These are phyloP conservation scores for Zapus hudsonius DNA, from an alignment of 2,113 vertebrate species.

Conservation along the genomic window DNA sequence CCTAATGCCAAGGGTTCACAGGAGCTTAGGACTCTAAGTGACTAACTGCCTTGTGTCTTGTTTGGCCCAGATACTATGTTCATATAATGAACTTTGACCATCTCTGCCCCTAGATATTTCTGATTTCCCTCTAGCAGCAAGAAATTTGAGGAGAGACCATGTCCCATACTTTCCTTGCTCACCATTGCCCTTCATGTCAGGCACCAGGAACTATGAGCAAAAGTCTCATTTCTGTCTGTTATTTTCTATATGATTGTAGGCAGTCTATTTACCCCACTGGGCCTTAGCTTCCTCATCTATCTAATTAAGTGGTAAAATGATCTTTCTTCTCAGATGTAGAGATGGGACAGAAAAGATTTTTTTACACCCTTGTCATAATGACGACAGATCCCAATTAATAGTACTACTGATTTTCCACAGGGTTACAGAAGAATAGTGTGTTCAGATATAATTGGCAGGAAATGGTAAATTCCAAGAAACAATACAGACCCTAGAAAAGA, in stretches of 20 bases:
- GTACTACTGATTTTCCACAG: slow-evolving; percentile 13
- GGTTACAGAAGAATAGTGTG: not conserved
- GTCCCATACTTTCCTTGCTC: not conserved
- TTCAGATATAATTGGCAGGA: not conserved
- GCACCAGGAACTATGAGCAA: slow-evolving; percentile 1
- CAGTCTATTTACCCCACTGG: not conserved
- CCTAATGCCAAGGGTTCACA: not conserved
- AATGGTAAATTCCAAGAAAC: slow-evolving; percentile 36
- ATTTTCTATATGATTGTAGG: not conserved
- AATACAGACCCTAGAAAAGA: not conserved
- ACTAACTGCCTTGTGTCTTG: not conserved
- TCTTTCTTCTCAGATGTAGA: slow-evolving; percentile 6
- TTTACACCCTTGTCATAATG: not conserved
- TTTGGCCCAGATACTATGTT: not conserved
- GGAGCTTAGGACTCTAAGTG: not conserved
- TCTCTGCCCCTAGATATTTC: not conserved
- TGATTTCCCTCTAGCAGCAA: slow-evolving; percentile 25
- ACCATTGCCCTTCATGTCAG: not conserved
- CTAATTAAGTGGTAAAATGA: not conserved
- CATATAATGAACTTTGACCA: not conserved
- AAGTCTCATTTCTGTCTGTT: slow-evolving; percentile 39
- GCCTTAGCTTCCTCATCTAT: slow-evolving; percentile 25
- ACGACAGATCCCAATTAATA: not conserved
- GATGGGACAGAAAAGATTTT: not conserved
- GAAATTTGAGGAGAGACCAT: slow-evolving; percentile 11